These are phyloP conservation scores for Procapra przewalskii DNA, from an alignment of 2,113 vertebrate genomes.

Conservation along the genomic window DNA sequence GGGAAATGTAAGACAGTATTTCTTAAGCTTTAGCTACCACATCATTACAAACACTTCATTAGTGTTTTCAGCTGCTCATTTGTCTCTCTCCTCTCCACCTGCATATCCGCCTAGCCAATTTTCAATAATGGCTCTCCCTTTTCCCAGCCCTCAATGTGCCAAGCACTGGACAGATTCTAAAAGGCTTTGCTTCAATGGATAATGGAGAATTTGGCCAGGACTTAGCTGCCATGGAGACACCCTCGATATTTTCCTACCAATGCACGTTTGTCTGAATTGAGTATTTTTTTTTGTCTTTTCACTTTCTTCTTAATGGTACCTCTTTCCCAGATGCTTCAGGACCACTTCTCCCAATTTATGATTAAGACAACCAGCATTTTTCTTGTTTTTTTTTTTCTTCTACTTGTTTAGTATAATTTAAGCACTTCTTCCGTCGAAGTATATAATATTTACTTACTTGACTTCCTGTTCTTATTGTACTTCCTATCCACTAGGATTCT, in stretches of 20 bases:
- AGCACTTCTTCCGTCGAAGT: neutral
- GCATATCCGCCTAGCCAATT: slow-evolving; percentile 55
- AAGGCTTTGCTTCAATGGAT: slow-evolving; percentile 53
- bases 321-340: neutral
- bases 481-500: neutral
- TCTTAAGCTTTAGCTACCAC: neutral
- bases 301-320: neutral
- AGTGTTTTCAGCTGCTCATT: slow-evolving; percentile 52
- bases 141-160: slow-evolving; percentile 58
- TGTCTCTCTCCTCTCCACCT: slow-evolving; percentile 57
- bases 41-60: slow-evolving; percentile 53
- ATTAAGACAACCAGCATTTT: neutral
- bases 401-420: neutral
- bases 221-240: slow-evolving; percentile 61
- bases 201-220: slow-evolving; percentile 44
- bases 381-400: neutral
- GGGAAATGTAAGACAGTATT: slow-evolving; percentile 32
- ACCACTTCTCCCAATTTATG: neutral
- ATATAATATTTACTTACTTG: neutral
- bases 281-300: neutral
- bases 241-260: slow-evolving; percentile 1
- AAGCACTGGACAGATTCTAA: slow-evolving; percentile 51
- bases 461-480: neutral
- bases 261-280: slow-evolving; percentile 28
- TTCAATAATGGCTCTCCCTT: slow-evolving; percentile 61